phyloP scores from a whole-genome alignment of 2,888 invertebrate genomes.

The Drosophila cyrtoloma region DNA sequence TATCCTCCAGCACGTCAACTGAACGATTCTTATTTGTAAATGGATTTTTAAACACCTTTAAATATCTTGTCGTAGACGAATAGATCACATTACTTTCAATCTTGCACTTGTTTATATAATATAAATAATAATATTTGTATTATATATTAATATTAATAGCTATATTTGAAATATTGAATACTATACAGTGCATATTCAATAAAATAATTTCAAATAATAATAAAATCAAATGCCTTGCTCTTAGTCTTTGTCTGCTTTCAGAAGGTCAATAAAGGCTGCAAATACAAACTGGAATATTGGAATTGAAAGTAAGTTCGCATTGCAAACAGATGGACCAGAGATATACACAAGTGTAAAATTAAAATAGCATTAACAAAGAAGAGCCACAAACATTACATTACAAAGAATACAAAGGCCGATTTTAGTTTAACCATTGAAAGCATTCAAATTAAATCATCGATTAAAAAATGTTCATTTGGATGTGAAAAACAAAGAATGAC shows the following conservation, averaged over 20 bases:
- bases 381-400: not conserved
- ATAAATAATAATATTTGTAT: not conserved
- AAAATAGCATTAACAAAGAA: constrained; percentile 18
- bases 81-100: not conserved
- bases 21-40: not conserved
- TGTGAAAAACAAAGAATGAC: constrained; percentile 15
- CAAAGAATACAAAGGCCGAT: not conserved
- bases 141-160: not conserved
- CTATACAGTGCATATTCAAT: constrained; percentile 3
- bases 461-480: constrained; percentile 6
- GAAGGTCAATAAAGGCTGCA: not conserved
- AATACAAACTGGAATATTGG: not conserved
- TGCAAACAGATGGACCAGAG: constrained; percentile 6
- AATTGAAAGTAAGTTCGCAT: not conserved
- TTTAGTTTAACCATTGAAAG: not conserved
- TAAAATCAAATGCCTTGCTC: not conserved
- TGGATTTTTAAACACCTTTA: not conserved
- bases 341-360: constrained; percentile 7
- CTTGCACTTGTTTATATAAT: not conserved
- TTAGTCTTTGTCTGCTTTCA: not conserved
- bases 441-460: not conserved
- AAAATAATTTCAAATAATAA: not conserved
- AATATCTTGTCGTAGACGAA: not conserved
- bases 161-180: not conserved
- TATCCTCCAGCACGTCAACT: constrained; percentile 10